Evolutionary conservation across 2,888 invertebrate species (phyloP), one percentile per base, ranked within the genome.

Genomic region (Leptopterna dolabrata): DNA sequence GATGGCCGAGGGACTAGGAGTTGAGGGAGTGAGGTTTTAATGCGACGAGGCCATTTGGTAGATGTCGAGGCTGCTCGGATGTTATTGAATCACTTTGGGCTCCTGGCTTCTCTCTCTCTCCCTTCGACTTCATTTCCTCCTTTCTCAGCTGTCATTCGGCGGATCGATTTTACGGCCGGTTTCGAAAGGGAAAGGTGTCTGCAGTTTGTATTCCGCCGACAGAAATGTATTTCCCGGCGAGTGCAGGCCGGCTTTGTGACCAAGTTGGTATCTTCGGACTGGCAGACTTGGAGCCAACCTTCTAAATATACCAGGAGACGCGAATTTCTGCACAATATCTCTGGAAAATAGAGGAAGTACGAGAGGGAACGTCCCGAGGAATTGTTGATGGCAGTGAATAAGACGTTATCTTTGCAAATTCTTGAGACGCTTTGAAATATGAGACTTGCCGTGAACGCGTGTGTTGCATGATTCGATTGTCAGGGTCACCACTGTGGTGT

Each of bases 51-150:
- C 19, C 76, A 76, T 76, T 76, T 36, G 76, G 76, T 71, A 76
- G 19, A 78, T 78, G 43, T 36, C 78, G 41, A 78, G 16, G 73
- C 73, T 16, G 73, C 36, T 73, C 36, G 63, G 73, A 73, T 41
- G 78, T 78, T 78, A 78, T 78, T 78, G 45, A 78, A 78, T 78
- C 41, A 78, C 78, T 45, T n/a, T 73, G 63, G 63, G 63, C 27
- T 55, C 27, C 36, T 36, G 11, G 63, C 24, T 19, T 63, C 24
- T 63, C 63, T 63, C 63, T 63, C 63, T 63, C 63, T 19, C 63
- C 19, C n/a, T 11, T 19, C 63, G 63, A 63, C 63, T 63, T 63
- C 63, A 63, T 63, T 63, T 63, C 63, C 63, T 63, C 27, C 24
- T 63, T 63, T 63, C 63, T 63, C 63, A 63, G 63, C 63, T 63